These are phyloP conservation scores for Apomyelois bistriatella DNA, from an alignment of 2,888 invertebrate species.

Conservation along the genomic window DNA sequence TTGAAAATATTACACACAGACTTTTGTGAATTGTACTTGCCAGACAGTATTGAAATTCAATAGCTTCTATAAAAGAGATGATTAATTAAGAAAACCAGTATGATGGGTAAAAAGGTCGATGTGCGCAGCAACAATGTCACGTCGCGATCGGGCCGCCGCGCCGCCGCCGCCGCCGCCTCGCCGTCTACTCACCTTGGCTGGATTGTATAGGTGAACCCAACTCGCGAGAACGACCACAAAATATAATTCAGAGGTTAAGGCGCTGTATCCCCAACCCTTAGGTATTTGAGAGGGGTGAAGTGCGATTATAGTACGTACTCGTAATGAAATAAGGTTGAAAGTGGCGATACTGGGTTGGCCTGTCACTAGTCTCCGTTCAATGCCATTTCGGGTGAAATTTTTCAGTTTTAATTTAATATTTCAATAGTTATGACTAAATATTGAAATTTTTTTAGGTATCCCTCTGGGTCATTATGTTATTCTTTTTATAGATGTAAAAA, in stretches of 20 bases:
- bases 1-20: not conserved
- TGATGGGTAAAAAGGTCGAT: slow-evolving; percentile 56
- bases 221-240: slow-evolving; percentile 22
- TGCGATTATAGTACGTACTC: too few relatives aligned
- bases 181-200: slow-evolving; percentile 71
- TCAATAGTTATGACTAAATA: too few relatives aligned
- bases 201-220: slow-evolving; percentile 37
- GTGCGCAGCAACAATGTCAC: slow-evolving; percentile 26
- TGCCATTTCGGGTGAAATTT: too few relatives aligned
- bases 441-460: too few relatives aligned
- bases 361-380: too few relatives aligned
- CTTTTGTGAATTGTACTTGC: slow-evolving; percentile 37
- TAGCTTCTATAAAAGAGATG: slow-evolving; percentile 48
- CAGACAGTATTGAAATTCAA: slow-evolving; percentile 63
- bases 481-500: too few relatives aligned
- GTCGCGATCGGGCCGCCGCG: too few relatives aligned
- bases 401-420: too few relatives aligned
- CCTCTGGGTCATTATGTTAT: too few relatives aligned
- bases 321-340: too few relatives aligned
- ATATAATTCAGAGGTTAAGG: not conserved
- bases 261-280: not conserved
- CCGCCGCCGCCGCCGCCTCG: slow-evolving; percentile 64
- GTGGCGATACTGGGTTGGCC: too few relatives aligned
- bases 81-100: slow-evolving; percentile 66
- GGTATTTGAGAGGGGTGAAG: too few relatives aligned